Conservation (phyloP, 2,888 invertebrate genomes). For the Sialis lutaria region DNA sequence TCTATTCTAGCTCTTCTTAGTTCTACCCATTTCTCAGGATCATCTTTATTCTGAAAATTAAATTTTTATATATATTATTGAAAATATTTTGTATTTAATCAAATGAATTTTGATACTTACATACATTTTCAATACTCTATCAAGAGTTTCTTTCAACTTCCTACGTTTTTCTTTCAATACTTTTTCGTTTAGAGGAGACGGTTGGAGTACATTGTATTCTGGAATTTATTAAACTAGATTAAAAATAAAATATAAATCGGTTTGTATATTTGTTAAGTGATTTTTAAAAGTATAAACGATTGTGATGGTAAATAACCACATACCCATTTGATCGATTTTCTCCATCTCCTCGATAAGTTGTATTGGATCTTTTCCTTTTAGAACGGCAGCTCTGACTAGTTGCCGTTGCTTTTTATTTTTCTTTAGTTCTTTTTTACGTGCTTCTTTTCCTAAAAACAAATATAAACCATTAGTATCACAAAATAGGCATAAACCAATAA, state of each 20-base stretch:
- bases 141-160: conserved; percentile 87
- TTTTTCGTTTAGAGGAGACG: conserved; percentile 90
- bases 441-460: conserved; percentile 71
- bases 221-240: conserved; percentile 8
- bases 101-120: conserved; percentile 41
- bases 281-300: neutral
- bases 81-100: neutral
- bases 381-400: conserved; percentile 87
- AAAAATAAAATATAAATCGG: no score
- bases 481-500: conserved; percentile 6
- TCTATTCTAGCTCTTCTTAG: conserved; percentile 81
- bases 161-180: conserved; percentile 92
- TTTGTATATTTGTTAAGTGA: neutral
- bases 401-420: conserved; percentile 96
- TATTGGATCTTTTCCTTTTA: conserved; percentile 94
- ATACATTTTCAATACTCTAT: conserved; percentile 86
- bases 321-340: conserved; percentile 97
- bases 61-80: neutral
- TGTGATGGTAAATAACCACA: conserved; percentile 11
- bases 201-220: conserved; percentile 91
- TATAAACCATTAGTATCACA: conserved; percentile 1
- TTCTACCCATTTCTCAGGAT: conserved; percentile 85
- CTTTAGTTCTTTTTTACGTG: conserved; percentile 90
- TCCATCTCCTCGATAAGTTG: conserved; percentile 92
- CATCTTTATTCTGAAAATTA: conserved; percentile 70